phyloP scores from a whole-genome alignment of 2,888 invertebrate species.

The Ellobium chinense region DNA sequence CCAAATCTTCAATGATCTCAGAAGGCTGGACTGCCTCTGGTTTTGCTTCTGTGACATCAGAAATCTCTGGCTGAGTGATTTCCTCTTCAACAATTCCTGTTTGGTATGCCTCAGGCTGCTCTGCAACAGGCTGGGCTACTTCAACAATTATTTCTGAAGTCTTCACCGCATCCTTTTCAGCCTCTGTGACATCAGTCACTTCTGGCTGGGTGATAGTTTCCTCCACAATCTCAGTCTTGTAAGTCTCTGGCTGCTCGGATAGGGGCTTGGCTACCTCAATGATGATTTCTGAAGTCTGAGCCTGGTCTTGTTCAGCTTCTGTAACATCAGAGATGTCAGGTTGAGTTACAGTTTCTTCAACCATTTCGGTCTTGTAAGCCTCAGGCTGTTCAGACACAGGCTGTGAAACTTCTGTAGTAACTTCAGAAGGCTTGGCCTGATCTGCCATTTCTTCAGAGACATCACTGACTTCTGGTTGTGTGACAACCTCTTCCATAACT shows the following conservation, averaged over 20 bases:
- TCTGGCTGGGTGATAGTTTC: constrained; percentile 52
- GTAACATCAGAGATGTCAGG: constrained; percentile 37
- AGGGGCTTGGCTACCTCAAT: constrained; percentile 44
- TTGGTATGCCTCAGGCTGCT: constrained; percentile 34
- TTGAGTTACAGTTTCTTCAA: constrained; percentile 33
- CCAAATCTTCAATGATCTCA: not conserved
- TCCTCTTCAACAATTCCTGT: constrained; percentile 50
- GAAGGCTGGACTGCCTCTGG: constrained; percentile 8
- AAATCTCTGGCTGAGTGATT: constrained; percentile 37
- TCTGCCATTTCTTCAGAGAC: constrained; percentile 42
- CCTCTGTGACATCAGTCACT: constrained; percentile 52
- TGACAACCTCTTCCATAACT: constrained; percentile 47
- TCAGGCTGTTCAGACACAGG: constrained; percentile 32
- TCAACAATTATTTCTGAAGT: constrained; percentile 49
- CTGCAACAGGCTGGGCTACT: constrained; percentile 44
- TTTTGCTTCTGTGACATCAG: constrained; percentile 39
- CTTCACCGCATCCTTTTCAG: constrained; percentile 34
- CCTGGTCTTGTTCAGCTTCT: constrained; percentile 30
- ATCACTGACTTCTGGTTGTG: constrained; percentile 41
- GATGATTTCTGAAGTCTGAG: constrained; percentile 41
- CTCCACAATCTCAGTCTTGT: constrained; percentile 49
- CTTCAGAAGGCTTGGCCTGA: constrained; percentile 36
- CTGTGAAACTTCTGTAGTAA: constrained; percentile 44
- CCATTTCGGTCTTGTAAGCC: constrained; percentile 30
- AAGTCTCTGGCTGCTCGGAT: constrained; percentile 46